Conservation (phyloP, 2,888 invertebrate genomes). For the Aleiodes alternator region DNA sequence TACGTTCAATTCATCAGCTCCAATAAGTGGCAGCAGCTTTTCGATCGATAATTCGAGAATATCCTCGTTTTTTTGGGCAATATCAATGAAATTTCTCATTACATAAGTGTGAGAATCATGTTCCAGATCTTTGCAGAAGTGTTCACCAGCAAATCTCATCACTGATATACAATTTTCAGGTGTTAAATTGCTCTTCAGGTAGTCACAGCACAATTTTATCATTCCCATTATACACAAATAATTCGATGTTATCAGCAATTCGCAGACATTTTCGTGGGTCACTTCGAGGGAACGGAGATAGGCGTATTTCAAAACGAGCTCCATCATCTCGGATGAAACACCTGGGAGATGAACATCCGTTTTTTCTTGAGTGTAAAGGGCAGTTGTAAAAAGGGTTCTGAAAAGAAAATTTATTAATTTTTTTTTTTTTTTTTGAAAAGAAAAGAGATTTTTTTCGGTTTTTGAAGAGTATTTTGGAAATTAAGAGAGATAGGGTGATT, state of each 20-base stretch:
- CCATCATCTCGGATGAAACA: slow-evolving; percentile 86
- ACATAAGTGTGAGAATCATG: slow-evolving; percentile 83
- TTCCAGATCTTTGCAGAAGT: slow-evolving; percentile 85
- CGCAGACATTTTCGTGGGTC: slow-evolving; percentile 86
- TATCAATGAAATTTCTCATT: slow-evolving; percentile 85
- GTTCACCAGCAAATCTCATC: slow-evolving; percentile 87
- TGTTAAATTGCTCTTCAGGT: slow-evolving; percentile 81
- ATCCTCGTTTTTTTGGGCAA: slow-evolving; percentile 85
- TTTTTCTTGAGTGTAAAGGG: slow-evolving; percentile 82
- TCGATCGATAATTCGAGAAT: slow-evolving; percentile 83
- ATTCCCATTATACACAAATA: slow-evolving; percentile 91
- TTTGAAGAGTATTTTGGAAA: too few species aligned
- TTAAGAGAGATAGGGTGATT: too few species aligned
- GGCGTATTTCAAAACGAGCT: slow-evolving; percentile 88
- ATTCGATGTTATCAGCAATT: slow-evolving; percentile 89
- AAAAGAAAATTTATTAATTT: too few species aligned
- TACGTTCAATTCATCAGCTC: slow-evolving; percentile 90
- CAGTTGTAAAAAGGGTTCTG: slow-evolving; percentile 90
- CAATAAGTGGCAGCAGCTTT: slow-evolving; percentile 86
- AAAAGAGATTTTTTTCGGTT: too few species aligned
- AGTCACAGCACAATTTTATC: slow-evolving; percentile 87
- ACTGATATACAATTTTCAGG: slow-evolving; percentile 90
- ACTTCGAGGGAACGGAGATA: slow-evolving; percentile 88
- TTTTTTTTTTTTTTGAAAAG: background rate
- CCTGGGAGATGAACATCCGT: slow-evolving; percentile 86